Conservation (phyloP, 37 sponge, comb jelly and placozoan species). For the Diacarnus erythraeanus region DNA sequence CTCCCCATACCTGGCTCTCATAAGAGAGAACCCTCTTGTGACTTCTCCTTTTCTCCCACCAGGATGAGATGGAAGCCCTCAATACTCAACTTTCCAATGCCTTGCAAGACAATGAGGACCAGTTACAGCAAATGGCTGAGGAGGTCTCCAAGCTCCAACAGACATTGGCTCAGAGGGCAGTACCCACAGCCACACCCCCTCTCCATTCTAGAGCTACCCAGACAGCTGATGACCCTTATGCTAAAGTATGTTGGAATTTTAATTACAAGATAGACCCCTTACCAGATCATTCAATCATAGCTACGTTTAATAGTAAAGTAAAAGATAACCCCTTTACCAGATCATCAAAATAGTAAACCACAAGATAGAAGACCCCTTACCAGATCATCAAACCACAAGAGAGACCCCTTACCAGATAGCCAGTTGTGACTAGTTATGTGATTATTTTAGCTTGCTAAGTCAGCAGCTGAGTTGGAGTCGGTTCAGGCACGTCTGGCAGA, state of each 20-base stretch:
- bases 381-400: too few relatives aligned
- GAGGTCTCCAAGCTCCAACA: slow-evolving; percentile 9
- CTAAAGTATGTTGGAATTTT: background rate
- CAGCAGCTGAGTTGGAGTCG: slow-evolving; percentile 19
- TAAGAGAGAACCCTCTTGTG: background rate
- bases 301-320: too few relatives aligned
- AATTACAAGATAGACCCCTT: too few relatives aligned
- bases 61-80: slow-evolving; percentile 17
- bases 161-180: slow-evolving; percentile 28
- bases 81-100: slow-evolving; percentile 26
- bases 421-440: background rate
- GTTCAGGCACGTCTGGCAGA: slow-evolving; percentile 12
- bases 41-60: background rate
- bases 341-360: too few relatives aligned
- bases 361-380: too few relatives aligned
- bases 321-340: too few relatives aligned
- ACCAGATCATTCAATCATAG: too few relatives aligned
- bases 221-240: background rate
- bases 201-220: background rate
- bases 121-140: slow-evolving; percentile 6
- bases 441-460: slow-evolving; percentile 12
- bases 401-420: too few relatives aligned
- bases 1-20: background rate
- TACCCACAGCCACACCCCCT: background rate
- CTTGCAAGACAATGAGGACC: slow-evolving; percentile 28